Conservation (phyloP, 2,797 vertebrate genomes). For the Alfaro cultratus region DNA sequence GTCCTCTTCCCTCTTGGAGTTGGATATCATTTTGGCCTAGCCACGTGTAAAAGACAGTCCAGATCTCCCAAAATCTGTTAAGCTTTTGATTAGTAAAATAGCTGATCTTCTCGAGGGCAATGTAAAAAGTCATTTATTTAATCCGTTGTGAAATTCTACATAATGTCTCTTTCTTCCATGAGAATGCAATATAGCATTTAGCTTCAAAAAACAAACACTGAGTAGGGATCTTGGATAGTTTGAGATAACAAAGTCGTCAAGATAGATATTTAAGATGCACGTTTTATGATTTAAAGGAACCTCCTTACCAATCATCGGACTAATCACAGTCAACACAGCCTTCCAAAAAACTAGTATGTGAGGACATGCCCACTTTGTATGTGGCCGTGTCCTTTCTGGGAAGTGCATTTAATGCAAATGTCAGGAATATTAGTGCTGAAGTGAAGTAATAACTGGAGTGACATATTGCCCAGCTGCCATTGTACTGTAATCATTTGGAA, state of each 20-base stretch:
- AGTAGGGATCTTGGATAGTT: neutral
- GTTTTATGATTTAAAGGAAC: neutral
- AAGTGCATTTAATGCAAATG: neutral
- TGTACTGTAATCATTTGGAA: neutral
- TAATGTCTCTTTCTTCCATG: neutral
- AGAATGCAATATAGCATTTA: neutral
- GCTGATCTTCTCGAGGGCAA: too few relatives aligned
- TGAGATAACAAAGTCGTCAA: slow-evolving; percentile 11
- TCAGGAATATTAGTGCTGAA: neutral
- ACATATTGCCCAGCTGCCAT: neutral
- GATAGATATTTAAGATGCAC: neutral
- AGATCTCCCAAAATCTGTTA: too few relatives aligned
- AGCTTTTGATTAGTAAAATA: too few relatives aligned
- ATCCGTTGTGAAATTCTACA: neutral
- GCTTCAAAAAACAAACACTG: neutral
- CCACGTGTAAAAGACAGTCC: too few relatives aligned
- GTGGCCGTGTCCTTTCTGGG: neutral
- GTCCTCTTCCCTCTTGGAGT: neutral
- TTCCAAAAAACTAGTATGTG: neutral
- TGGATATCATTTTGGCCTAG: too few relatives aligned
- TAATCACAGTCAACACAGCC: neutral
- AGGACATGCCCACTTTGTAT: neutral
- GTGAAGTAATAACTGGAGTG: neutral
- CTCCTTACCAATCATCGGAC: neutral
- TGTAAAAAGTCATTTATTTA: neutral